Conservation (phyloP, 1,140 invertebrate genomes). For the Ceratoteleas bidentatus region DNA sequence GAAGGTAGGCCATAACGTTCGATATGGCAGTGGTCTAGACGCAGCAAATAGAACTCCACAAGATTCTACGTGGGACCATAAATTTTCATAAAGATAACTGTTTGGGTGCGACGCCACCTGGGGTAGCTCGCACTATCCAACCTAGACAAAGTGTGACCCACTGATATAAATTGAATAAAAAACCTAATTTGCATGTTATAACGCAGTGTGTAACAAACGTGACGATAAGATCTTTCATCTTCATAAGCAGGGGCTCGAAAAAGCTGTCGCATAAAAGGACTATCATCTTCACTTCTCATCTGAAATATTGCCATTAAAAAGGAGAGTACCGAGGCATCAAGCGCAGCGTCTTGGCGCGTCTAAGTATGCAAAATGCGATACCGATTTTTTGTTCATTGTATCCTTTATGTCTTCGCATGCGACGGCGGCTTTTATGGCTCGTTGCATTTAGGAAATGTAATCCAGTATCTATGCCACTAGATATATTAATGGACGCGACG, state of each 20-base stretch:
- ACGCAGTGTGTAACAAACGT: constrained; percentile 35
- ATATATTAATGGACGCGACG: constrained; percentile 66
- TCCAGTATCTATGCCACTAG: constrained; percentile 65
- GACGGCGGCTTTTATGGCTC: constrained; percentile 57
- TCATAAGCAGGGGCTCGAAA: constrained; percentile 18
- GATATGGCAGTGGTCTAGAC: constrained; percentile 46
- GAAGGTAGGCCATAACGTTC: constrained; percentile 50
- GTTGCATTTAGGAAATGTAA: constrained; percentile 67
- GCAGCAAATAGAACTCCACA: constrained; percentile 33
- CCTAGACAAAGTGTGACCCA: constrained; percentile 45
- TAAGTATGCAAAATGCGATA: constrained; percentile 59
- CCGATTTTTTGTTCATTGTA: constrained; percentile 64
- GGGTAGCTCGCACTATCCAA: constrained; percentile 41
- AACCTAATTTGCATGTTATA: constrained; percentile 40
- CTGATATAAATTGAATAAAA: constrained; percentile 40
- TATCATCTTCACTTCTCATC: constrained; percentile 41
- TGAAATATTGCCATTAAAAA: constrained; percentile 58
- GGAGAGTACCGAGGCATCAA: constrained; percentile 40
- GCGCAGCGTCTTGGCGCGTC: constrained; percentile 46
- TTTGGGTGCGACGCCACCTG: constrained; percentile 35
- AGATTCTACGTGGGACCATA: constrained; percentile 48
- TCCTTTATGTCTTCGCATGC: constrained; percentile 59
- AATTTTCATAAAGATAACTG: constrained; percentile 57
- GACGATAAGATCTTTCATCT: constrained; percentile 47
- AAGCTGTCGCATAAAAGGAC: constrained; percentile 39